Evolutionary conservation across 2,888 invertebrate species (phyloP), one percentile per base, ranked within the genome.

Genomic region (Phytoseiulus persimilis): DNA sequence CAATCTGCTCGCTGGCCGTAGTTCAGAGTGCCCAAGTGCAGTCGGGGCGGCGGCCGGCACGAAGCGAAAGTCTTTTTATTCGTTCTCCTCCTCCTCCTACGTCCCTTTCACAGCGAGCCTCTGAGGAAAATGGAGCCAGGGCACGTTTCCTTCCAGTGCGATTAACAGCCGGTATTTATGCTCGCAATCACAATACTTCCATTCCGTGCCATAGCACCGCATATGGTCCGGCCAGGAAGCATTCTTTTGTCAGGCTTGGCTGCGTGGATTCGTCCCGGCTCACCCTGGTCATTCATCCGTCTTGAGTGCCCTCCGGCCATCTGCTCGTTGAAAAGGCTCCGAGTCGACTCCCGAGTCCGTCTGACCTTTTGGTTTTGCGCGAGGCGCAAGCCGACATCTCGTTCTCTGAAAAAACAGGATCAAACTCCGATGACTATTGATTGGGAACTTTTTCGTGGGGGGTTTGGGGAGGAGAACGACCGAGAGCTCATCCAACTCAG

Each of bases 191-290:
- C 65, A 65, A 65, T 65, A 65, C 65, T 65, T 65, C 65, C 65
- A 18, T 87, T 87, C 87, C 87, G 87, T 33, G 39, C 87, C 87
- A 87, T 87, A 87, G 87, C 87, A 39, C 45, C 87, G 87, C 45
- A 87, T 87, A 87, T 87, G 87, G 45, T 45, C 87, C 87, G 32
- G 65, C 18, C 28, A 18, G 65, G 65, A 65, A 65, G 65, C 65
- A 65, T 65, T 65, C 65, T 65, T 65, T 65, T 65, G 65, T 65
- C 11, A 65, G 18, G 65, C 23, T 65, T 14, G 9, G 23, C 28
- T 65, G 65, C 5, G 1, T 28, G 65, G 65, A 6, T 65, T 6
- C 65, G 65, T 65, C 18, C 18, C 18, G 65, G 5, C 65, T 23
- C 65, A 11, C 65, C 65, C 65, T 23, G 65, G 65, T 65, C 65